A percentile compares a stretch with the other conserved stretches of the same genome.
Evolutionary conservation across 2,888 invertebrate genomes (phyloP).

Genomic region (Cryptophagus acutangulus): DNA sequence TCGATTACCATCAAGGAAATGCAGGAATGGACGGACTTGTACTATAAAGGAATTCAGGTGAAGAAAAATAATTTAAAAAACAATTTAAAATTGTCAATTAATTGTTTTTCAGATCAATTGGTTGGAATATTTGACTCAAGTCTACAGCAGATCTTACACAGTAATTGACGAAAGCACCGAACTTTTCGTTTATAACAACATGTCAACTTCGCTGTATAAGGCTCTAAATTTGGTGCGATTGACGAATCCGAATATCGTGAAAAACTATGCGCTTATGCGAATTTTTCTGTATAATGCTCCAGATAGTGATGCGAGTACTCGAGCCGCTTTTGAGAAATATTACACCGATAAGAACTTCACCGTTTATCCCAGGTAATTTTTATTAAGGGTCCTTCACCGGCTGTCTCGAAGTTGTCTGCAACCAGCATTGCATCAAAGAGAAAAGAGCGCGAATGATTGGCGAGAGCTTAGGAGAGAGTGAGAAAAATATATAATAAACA

Average conservation of each 20-base stretch:
- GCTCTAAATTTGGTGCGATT: constrained; percentile 38
- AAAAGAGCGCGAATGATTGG: too few species aligned
- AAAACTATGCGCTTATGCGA: constrained; percentile 42
- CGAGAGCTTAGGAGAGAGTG: too few species aligned
- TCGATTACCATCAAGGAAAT: constrained; percentile 19
- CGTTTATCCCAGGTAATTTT: constrained; percentile 33
- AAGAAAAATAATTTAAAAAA: neutral
- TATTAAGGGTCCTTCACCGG: too few species aligned
- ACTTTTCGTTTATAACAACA: constrained; percentile 23
- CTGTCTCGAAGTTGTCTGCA: too few species aligned
- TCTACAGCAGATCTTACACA: constrained; percentile 35
- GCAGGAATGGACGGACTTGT: constrained; percentile 26
- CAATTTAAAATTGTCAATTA: neutral
- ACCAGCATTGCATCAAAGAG: too few species aligned
- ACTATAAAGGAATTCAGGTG: constrained; percentile 4
- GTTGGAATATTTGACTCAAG: constrained; percentile 39
- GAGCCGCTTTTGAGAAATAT: constrained; percentile 38
- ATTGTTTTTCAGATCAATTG: constrained; percentile 39
- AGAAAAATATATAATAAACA: too few species aligned
- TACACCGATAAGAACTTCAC: constrained; percentile 29
- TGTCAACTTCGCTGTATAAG: constrained; percentile 31
- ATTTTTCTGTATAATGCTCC: constrained; percentile 41
- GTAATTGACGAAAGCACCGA: constrained; percentile 32
- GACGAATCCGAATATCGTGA: constrained; percentile 35
- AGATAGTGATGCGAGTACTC: constrained; percentile 39